Percentiles rank a stretch among this genome's conserved stretches.
These are phyloP conservation scores for Sus cebifrons DNA, from an alignment of 2,797 vertebrate genomes.

Conservation along the genomic window DNA sequence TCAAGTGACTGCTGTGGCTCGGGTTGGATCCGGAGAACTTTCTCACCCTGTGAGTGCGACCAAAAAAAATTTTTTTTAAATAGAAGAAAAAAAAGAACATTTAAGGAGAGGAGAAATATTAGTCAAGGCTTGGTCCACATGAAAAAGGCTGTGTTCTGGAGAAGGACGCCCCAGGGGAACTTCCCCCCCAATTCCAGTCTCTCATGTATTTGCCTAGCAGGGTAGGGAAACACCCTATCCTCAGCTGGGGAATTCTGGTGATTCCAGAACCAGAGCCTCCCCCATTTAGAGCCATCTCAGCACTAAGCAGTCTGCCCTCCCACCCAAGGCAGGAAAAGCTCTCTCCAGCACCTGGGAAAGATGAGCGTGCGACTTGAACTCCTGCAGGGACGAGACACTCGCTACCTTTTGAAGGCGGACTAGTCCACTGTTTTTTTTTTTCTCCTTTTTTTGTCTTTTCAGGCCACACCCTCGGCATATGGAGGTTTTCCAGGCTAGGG, in stretches of 20 bases:
- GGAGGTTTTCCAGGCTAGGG: no score
- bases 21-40: no score
- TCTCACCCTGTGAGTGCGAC: no score
- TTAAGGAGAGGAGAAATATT: not conserved
- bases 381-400: not conserved
- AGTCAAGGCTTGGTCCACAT: not conserved
- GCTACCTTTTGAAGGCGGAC: not conserved
- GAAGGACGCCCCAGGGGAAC: not conserved
- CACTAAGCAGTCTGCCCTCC: not conserved
- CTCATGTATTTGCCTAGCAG: not conserved
- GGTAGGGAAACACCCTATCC: not conserved
- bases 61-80: no score
- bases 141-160: not conserved
- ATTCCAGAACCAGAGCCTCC: not conserved
- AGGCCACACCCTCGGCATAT: no score
- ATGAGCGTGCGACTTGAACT: fast-evolving
- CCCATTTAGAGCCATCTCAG: not conserved
- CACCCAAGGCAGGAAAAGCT: not conserved
- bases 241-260: not conserved
- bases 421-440: no score
- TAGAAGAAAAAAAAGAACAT: not conserved
- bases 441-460: no score
- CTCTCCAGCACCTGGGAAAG: not conserved
- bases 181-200: not conserved
- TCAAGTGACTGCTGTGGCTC: no score